These are phyloP conservation scores for Labia minor DNA, from an alignment of 2,888 invertebrate genomes.

Conservation along the genomic window DNA sequence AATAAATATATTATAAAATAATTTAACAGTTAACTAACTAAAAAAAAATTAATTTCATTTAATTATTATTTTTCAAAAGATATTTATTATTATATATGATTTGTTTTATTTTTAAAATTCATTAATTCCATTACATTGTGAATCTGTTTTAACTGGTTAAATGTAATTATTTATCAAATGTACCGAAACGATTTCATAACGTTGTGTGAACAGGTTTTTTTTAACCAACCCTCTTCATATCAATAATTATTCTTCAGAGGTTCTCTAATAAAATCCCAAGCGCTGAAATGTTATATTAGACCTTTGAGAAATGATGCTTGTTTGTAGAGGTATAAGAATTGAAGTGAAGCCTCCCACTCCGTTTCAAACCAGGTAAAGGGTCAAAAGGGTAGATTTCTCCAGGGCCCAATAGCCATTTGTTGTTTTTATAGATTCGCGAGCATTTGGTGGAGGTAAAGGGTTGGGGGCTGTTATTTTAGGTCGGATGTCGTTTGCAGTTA, in stretches of 20 bases:
- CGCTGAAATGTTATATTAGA: not conserved
- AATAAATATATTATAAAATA: too few species aligned
- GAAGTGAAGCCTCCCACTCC: not conserved
- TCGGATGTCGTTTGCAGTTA: slow-evolving; percentile 9
- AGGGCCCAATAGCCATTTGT: slow-evolving; percentile 8
- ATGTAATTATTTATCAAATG: too few species aligned
- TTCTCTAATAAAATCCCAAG: not conserved
- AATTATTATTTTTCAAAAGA: too few species aligned
- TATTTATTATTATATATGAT: too few species aligned
- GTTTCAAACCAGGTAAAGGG: not conserved
- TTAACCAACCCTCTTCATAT: too few species aligned
- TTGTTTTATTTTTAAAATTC: too few species aligned
- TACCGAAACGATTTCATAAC: too few species aligned
- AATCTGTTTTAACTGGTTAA: too few species aligned
- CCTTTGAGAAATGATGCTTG: slow-evolving; percentile 2
- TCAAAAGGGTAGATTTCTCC: slow-evolving; percentile 13
- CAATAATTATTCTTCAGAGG: not conserved
- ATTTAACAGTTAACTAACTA: too few species aligned
- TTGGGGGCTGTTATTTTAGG: not conserved
- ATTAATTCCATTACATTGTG: too few species aligned
- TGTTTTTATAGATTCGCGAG: slow-evolving; percentile 13
- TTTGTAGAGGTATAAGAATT: slow-evolving; percentile 1
- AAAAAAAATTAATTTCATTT: too few species aligned
- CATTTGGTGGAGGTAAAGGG: not conserved
- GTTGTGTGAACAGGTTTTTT: too few species aligned